phyloP scores from a whole-genome alignment of 2,113 vertebrate species.

The Polypterus senegalus region DNA sequence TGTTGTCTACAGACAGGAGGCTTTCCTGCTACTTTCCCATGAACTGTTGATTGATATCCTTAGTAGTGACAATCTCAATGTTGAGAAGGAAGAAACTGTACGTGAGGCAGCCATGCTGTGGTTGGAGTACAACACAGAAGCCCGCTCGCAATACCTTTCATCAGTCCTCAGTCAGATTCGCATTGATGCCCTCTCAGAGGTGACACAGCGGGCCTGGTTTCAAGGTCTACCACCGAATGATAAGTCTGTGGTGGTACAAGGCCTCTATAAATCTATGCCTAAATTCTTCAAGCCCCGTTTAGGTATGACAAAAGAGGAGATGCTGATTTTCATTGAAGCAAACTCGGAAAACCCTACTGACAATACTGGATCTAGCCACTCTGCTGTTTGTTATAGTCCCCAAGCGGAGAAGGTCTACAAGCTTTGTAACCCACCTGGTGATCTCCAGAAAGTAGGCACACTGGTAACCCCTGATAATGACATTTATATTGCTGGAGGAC shows the following conservation, averaged over 20 bases:
- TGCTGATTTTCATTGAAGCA: conserved; percentile 95
- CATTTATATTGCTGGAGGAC: conserved; percentile 90
- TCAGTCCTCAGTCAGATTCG: conserved; percentile 95
- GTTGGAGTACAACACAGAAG: conserved; percentile 92
- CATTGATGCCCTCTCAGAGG: conserved; percentile 93
- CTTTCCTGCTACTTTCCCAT: conserved; percentile 91
- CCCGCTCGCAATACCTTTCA: conserved; percentile 88
- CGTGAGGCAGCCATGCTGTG: conserved; percentile 95
- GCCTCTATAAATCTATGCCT: conserved; percentile 98
- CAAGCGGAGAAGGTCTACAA: conserved; percentile 96
- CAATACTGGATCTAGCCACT: conserved; percentile 29
- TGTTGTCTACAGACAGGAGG: conserved; percentile 81
- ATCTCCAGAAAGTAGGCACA: conserved; percentile 85
- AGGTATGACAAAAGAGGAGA: conserved; percentile 98
- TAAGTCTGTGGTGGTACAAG: conserved; percentile 95
- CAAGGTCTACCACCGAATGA: conserved; percentile 93
- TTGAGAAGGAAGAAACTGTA: conserved; percentile 96
- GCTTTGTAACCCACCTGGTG: conserved; percentile 78
- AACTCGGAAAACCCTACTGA: conserved; percentile 63
- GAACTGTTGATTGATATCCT: conserved; percentile 89
- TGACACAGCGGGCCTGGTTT: conserved; percentile 96
- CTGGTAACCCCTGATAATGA: conserved; percentile 93
- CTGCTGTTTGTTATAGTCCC: conserved; percentile 89
- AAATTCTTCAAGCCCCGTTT: conserved; percentile 96
- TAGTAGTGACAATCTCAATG: conserved; percentile 96